Evolutionary conservation across 1,140 invertebrate species (phyloP), one percentile per base, ranked within the genome.

Genomic region (Rhysida immarginata): DNA sequence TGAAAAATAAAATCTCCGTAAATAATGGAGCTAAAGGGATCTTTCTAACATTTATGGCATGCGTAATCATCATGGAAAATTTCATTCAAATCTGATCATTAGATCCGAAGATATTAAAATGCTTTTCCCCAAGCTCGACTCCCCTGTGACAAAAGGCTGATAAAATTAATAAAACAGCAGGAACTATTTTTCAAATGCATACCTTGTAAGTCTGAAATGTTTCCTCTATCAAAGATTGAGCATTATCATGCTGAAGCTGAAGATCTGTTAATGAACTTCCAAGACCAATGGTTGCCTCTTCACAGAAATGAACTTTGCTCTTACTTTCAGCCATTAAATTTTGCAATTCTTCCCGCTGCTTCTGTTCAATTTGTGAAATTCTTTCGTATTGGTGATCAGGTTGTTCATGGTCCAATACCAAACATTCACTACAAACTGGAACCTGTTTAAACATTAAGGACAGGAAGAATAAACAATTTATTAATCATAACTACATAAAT

Each of bases 191-290:
- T 5, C 29, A 35, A 35, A 8, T 20, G 20, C 18, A 5, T 50
- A 50, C 55, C 26, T 87, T 87, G 63, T 86, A 92, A 58, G 69
- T 75, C 60, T 75, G 71, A 73, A 85, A 90, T 49, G 86, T 82
- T 69, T 93, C 87, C 50, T 84, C 79, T 59, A 95, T 88, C 29
- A 86, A 74, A 63, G 79, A 81, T 64, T 83, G 84, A n/a, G 87
- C 87, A 66, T 83, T 81, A 66, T 91, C 87, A 58, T 84, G 80
- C 68, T 92, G 87, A 61, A 80, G 75, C 67, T 92, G 84, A 21
- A 93, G 68, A 58, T 93, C 88, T 53, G 82, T 82, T n/a, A 94
- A 71, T 23, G 81, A 80, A 63, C 80, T 83, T 62, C 85, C 81
- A 41, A 92, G 70, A 58, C 78, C 79, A 26, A 75, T 74, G 8